phyloP scores from a whole-genome alignment of 2,797 vertebrate species.

The Odontamblyopus lacepedii region DNA sequence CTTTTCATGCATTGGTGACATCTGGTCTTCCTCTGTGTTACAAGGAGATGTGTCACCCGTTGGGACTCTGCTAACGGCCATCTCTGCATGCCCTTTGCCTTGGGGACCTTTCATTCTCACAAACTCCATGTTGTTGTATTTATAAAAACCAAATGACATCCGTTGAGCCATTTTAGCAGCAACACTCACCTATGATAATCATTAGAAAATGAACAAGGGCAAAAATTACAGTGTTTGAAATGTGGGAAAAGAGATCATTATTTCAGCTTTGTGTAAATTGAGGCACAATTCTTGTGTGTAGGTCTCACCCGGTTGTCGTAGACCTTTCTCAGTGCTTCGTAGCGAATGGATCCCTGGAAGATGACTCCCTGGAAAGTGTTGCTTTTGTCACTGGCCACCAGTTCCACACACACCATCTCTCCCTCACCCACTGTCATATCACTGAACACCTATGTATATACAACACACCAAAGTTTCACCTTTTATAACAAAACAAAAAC shows the following conservation, averaged over 20 bases:
- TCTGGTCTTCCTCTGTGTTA: slow-evolving; percentile 90
- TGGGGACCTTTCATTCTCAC: slow-evolving; percentile 98
- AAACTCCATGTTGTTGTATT: slow-evolving; percentile 99
- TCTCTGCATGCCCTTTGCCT: slow-evolving; percentile 97
- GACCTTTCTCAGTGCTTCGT: slow-evolving; percentile 97
- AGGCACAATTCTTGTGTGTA: not conserved
- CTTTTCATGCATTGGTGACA: slow-evolving; percentile 88
- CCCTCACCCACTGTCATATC: slow-evolving; percentile 98
- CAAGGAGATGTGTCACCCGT: slow-evolving; percentile 94
- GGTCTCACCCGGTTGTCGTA: slow-evolving; percentile 93
- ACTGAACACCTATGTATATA: slow-evolving; percentile 84
- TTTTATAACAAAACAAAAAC: not conserved
- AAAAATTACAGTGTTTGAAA: not conserved
- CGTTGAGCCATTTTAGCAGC: slow-evolving; percentile 97
- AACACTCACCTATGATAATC: slow-evolving; percentile 86
- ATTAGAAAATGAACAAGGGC: not conserved
- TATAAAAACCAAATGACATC: slow-evolving; percentile 98
- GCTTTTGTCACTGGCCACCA: slow-evolving; percentile 95
- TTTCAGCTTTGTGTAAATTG: too few species aligned
- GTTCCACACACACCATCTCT: slow-evolving; percentile 98
- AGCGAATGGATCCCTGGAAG: slow-evolving; percentile 98
- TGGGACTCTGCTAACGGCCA: slow-evolving; percentile 95
- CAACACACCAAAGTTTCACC: not conserved
- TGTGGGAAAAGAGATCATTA: too few species aligned
- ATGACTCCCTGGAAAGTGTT: slow-evolving; percentile 97